These are phyloP conservation scores for Heliconius hewitsoni DNA, from an alignment of 1,140 invertebrate genomes.

Conservation along the genomic window DNA sequence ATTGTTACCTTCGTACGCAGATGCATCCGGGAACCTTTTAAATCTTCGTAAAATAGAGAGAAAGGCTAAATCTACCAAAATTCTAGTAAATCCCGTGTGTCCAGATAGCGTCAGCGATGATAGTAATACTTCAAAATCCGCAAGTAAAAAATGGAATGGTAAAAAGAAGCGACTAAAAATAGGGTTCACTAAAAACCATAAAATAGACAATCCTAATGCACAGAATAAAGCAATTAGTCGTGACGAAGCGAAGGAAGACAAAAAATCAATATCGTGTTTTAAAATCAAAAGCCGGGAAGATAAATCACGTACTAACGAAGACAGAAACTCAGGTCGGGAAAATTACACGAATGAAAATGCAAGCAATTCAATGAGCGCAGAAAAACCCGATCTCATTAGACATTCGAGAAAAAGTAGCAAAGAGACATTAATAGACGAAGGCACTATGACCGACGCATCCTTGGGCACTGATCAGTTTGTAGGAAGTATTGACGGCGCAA, in stretches of 20 bases:
- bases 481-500: conserved; percentile 56
- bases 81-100: conserved; percentile 74
- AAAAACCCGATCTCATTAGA: conserved; percentile 69
- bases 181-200: conserved; percentile 50
- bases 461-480: conserved; percentile 44
- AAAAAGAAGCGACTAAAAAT: conserved; percentile 74
- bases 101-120: conserved; percentile 72
- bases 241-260: conserved; percentile 62
- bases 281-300: conserved; percentile 72
- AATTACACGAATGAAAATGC: conserved; percentile 72
- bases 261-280: conserved; percentile 75
- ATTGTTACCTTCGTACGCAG: conserved; percentile 63
- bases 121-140: conserved; percentile 63
- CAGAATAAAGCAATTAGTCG: conserved; percentile 57
- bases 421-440: conserved; percentile 62
- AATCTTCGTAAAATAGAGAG: conserved; percentile 76
- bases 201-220: conserved; percentile 50
- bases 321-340: conserved; percentile 61
- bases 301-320: conserved; percentile 66
- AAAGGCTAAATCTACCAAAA: conserved; percentile 76
- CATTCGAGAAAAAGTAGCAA: conserved; percentile 64
- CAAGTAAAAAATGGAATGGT: conserved; percentile 67
- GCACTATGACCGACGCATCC: conserved; percentile 58
- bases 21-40: conserved; percentile 63
- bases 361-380: conserved; percentile 63